phyloP scores from a whole-genome alignment of 2,888 invertebrate genomes.

The Scaptomyza polygonia region DNA sequence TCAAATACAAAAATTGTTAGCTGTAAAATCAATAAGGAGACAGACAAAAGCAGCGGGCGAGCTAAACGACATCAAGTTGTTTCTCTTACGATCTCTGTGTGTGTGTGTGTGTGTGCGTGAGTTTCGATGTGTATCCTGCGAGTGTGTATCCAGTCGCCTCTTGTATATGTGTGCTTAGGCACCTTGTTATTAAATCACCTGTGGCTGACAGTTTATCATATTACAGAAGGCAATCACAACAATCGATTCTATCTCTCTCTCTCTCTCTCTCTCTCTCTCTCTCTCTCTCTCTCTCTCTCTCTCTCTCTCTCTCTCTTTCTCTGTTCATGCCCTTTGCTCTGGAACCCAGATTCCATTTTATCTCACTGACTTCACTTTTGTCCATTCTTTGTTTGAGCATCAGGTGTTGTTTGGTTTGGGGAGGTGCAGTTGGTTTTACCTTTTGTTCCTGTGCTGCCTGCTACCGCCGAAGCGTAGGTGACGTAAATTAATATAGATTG shows the following conservation, averaged over 20 bases:
- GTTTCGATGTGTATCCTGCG: slow-evolving; percentile 11
- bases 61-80: slow-evolving; percentile 41
- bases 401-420: background rate
- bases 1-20: slow-evolving; percentile 49
- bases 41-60: slow-evolving; percentile 59
- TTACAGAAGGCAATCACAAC: slow-evolving; percentile 46
- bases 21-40: slow-evolving; percentile 72
- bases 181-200: slow-evolving; percentile 71
- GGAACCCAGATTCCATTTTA: slow-evolving; percentile 24
- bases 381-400: slow-evolving; percentile 36
- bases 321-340: slow-evolving; percentile 1
- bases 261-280: background rate
- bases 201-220: slow-evolving; percentile 77
- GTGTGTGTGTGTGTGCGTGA: slow-evolving; percentile 25
- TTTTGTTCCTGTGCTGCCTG: slow-evolving; percentile 35
- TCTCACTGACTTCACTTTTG: slow-evolving; percentile 49
- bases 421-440: background rate
- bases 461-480: slow-evolving; percentile 56
- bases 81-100: slow-evolving; percentile 17
- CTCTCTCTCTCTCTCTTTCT: slow-evolving; percentile 47
- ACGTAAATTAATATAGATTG: slow-evolving; percentile 70
- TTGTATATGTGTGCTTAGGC: slow-evolving; percentile 40
- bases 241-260: slow-evolving; percentile 48
- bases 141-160: slow-evolving; percentile 29
- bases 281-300: slow-evolving; percentile 47